Base-by-base conservation (phyloP, 2,797 vertebrate genomes). In the Hephaestus fuliginosus region DNA sequence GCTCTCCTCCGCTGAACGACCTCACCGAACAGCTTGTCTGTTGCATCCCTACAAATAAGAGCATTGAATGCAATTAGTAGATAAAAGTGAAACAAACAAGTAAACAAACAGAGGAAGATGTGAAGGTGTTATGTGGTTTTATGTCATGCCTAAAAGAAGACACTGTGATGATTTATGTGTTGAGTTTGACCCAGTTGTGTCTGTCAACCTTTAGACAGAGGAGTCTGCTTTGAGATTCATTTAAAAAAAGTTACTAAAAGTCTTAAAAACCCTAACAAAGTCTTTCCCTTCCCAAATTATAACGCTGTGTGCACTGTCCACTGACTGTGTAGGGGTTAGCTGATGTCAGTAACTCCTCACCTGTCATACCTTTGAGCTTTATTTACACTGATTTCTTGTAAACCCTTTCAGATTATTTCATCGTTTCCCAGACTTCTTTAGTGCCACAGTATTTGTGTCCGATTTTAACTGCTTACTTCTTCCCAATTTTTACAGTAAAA, bases 21-120 rank as follows among this genome's bases (percentile, higher is more conserved):
- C 43, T 96, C 95, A 78, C 92, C 93, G 91, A 99, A 99, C 48
- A 97, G 92, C 83, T 97, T 98, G 84, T 98, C 97, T 72, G 96
- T 94, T 41, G 97, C 96, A 91, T 98, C 97, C 89, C 98, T 99
- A 67, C 30, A 9, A 60, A 74, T 15, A 63, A 74, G 2, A 76
- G 25, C 30, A 46, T 39, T 0, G 12, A 1, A 4, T 22, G 11
- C 5, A 49, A 65, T 18, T 2, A 55, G 7, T 28, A 14, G 13
- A 30, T 7, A 0, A 25, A 30, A 52, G 39, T 9, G 0, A 44
- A 28, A 64, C 0, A 20, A 41, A 71, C 14, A 13, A 25, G 9
- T 62, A 5, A 7, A 44, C 1, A 17, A 63, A 41, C 4, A 36
- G 25, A 58, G 9, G 11, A 22, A 2, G 25, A 13, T 11, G 3